Conservation (phyloP, 2,888 invertebrate genomes). For the Eutolmus rufibarbis region DNA sequence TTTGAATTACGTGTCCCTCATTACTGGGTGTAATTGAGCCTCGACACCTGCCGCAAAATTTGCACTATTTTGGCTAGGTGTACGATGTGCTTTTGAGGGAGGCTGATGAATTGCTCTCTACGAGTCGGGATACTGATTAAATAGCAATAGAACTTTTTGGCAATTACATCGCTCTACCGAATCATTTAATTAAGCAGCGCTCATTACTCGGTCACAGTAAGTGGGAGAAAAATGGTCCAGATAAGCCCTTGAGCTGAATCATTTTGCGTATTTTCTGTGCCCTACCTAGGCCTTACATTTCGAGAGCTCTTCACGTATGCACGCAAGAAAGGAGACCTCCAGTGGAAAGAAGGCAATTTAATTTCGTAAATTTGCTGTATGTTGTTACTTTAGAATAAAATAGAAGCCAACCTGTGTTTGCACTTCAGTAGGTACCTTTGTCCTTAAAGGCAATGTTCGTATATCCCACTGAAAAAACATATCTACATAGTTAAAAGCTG, state of each 20-base stretch:
- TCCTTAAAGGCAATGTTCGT: not conserved
- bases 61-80: not conserved
- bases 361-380: not conserved
- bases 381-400: not conserved
- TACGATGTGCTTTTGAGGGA: not conserved
- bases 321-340: not conserved
- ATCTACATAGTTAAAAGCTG: not conserved
- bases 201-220: not conserved
- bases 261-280: not conserved
- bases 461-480: not conserved
- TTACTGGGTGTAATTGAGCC: not conserved
- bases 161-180: not conserved
- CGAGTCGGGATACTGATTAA: not conserved
- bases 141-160: not conserved
- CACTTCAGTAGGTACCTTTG: not conserved
- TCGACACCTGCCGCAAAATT: not conserved
- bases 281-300: not conserved
- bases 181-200: not conserved
- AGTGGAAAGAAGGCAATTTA: not conserved
- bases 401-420: not conserved
- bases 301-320: not conserved
- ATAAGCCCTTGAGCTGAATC: not conserved
- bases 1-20: not conserved
- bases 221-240: not conserved
- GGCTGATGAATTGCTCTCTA: not conserved